A percentile compares a stretch with the other conserved stretches of the same genome.
Conservation (phyloP, 2,888 invertebrate genomes). For the Timema cristinae region DNA sequence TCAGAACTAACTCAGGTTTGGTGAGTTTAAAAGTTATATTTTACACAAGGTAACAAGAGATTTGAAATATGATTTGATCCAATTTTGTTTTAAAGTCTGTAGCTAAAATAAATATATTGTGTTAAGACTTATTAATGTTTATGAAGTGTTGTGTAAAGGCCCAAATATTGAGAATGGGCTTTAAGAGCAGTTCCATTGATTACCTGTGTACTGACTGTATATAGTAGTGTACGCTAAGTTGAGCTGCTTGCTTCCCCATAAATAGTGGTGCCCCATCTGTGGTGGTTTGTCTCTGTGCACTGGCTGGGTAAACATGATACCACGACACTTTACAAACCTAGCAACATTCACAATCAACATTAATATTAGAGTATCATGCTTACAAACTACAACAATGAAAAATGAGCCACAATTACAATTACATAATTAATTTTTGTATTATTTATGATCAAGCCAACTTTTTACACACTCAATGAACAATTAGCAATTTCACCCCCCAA, state of each 20-base stretch:
- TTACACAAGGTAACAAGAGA: too few species aligned
- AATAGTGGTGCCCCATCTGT: slow-evolving; percentile 87
- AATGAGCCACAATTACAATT: not conserved
- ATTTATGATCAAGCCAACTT: slow-evolving; percentile 12
- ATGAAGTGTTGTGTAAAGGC: too few species aligned
- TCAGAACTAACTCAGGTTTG: too few species aligned
- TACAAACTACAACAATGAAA: not conserved
- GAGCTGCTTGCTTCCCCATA: slow-evolving; percentile 95
- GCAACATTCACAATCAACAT: slow-evolving; percentile 21
- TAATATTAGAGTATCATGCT: not conserved
- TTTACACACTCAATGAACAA: not conserved
- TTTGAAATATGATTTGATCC: too few species aligned
- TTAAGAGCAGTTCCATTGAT: too few species aligned
- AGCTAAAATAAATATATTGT: too few species aligned
- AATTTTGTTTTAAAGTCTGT: too few species aligned
- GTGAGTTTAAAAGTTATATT: too few species aligned
- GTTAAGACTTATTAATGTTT: too few species aligned
- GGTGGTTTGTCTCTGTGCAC: slow-evolving; percentile 88
- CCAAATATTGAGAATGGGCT: too few species aligned
- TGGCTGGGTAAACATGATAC: slow-evolving; percentile 78
- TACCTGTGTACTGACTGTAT: slow-evolving; percentile 82
- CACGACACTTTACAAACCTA: slow-evolving; percentile 87
- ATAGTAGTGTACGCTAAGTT: slow-evolving; percentile 90
- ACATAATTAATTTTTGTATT: not conserved
- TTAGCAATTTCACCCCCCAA: too few species aligned